These are phyloP conservation scores for Gerris lacustris DNA, from an alignment of 2,888 invertebrate genomes.

Conservation along the genomic window DNA sequence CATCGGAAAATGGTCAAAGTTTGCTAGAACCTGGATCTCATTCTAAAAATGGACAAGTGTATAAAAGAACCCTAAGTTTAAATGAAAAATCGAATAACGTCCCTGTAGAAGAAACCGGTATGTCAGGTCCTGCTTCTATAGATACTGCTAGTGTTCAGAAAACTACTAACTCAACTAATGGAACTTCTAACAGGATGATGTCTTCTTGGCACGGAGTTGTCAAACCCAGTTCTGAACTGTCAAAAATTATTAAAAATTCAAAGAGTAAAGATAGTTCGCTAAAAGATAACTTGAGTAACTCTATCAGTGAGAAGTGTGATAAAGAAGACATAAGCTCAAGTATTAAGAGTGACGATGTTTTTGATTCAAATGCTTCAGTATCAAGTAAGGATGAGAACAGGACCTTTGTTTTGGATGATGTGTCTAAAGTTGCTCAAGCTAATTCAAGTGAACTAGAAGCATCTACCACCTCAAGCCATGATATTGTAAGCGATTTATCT, in stretches of 20 bases:
- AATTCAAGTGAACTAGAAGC: constrained; percentile 27
- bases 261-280: constrained; percentile 20
- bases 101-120: constrained; percentile 18
- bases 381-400: constrained; percentile 25
- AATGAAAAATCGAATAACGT: constrained; percentile 36
- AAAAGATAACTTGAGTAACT: neutral
- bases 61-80: neutral
- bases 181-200: constrained; percentile 23
- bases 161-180: constrained; percentile 11
- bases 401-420: constrained; percentile 28
- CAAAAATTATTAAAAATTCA: constrained; percentile 25
- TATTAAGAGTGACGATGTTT: constrained; percentile 27
- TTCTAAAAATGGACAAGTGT: neutral
- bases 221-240: constrained; percentile 27
- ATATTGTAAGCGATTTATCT: constrained; percentile 26
- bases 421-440: constrained; percentile 29
- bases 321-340: constrained; percentile 27
- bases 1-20: constrained; percentile 34
- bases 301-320: constrained; percentile 19
- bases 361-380: constrained; percentile 23
- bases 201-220: constrained; percentile 30
- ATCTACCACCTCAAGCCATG: constrained; percentile 27
- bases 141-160: constrained; percentile 17
- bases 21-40: neutral
- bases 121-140: constrained; percentile 26